Evolutionary conservation across 2,888 invertebrate genomes (phyloP).

Genomic region (Scrobipalpa costella): DNA sequence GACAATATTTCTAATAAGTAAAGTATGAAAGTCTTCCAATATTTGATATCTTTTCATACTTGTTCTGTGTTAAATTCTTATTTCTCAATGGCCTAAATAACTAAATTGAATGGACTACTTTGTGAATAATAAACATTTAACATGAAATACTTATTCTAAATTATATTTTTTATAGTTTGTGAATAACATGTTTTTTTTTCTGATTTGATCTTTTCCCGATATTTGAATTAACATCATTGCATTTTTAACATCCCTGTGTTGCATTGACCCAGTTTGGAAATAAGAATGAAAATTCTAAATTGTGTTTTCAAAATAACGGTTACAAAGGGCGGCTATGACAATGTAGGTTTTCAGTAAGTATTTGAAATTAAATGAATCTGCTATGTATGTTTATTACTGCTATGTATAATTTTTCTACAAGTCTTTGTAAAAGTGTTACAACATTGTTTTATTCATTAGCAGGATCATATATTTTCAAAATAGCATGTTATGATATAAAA

Average conservation of each 20-base stretch:
- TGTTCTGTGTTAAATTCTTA: too few relatives aligned
- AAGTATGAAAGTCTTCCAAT: too few relatives aligned
- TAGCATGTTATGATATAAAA: neutral
- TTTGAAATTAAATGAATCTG: neutral
- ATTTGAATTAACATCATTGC: neutral
- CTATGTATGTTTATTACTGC: too few relatives aligned
- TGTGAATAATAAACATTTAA: conserved; percentile 50
- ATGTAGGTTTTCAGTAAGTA: neutral
- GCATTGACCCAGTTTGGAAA: conserved; percentile 3
- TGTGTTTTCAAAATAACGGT: neutral
- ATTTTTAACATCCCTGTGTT: neutral
- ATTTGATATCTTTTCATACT: too few relatives aligned
- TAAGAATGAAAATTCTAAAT: too few relatives aligned
- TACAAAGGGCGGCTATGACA: neutral
- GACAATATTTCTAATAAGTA: too few relatives aligned
- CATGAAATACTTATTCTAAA: conserved; percentile 32
- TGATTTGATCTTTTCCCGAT: neutral
- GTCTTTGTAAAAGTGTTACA: too few relatives aligned
- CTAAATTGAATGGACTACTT: conserved; percentile 62
- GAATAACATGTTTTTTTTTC: conserved; percentile 32
- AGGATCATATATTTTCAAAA: neutral
- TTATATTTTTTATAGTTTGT: conserved; percentile 25
- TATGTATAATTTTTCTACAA: too few relatives aligned
- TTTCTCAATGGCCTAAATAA: neutral
- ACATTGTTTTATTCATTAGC: neutral